Percentiles rank a stretch among this genome's conserved stretches.
Conservation (phyloP, 2,797 vertebrate genomes). For the Microctenopoma lineatum region DNA sequence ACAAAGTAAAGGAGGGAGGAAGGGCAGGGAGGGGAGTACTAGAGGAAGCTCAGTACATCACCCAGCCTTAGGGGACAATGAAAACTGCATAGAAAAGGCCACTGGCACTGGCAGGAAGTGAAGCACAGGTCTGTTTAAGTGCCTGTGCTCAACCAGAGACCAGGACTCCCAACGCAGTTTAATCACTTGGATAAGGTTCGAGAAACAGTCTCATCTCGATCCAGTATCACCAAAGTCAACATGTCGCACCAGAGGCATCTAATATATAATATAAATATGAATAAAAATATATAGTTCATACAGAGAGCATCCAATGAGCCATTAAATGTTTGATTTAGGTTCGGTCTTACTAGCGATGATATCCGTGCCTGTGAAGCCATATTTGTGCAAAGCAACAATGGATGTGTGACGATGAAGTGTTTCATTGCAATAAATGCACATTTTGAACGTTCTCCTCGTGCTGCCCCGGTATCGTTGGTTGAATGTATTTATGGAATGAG, state of each 20-base stretch:
- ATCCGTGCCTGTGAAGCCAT: no score
- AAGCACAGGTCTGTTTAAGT: no score
- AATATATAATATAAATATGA: no score
- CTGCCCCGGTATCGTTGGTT: neutral
- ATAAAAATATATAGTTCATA: no score
- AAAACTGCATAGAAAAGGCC: neutral
- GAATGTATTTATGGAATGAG: neutral
- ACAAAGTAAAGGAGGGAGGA: neutral
- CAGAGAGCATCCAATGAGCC: no score
- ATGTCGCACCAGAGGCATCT: no score
- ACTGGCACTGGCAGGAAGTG: neutral
- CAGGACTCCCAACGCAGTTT: neutral
- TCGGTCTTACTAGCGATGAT: no score
- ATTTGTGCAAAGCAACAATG: no score
- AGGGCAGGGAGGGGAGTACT: neutral
- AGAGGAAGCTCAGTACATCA: neutral
- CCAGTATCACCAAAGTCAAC: no score
- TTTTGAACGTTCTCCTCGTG: neutral
- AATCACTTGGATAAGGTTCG: neutral
- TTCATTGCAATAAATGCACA: neutral
- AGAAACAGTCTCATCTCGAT: neutral
- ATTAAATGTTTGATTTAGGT: no score
- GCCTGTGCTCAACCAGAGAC: neutral
- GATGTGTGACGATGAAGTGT: no score
- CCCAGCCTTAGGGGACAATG: neutral